These are phyloP conservation scores for Melanchra persicariae DNA, from an alignment of 2,888 invertebrate species.

Conservation along the genomic window DNA sequence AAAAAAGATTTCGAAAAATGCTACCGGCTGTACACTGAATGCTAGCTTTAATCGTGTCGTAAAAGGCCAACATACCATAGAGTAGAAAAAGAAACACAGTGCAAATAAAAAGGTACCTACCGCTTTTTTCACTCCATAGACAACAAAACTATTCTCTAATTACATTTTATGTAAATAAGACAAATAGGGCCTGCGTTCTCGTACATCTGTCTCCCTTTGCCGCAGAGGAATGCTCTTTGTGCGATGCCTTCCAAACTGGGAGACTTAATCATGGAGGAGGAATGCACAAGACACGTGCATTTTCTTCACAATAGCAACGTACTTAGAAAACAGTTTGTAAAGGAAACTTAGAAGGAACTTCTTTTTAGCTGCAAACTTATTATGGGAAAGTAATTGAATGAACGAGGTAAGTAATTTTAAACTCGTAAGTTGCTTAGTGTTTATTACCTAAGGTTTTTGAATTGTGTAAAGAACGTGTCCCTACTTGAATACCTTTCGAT, in stretches of 20 bases:
- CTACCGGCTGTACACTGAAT: neutral
- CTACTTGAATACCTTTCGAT: too few relatives aligned
- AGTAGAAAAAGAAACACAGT: constrained; percentile 3
- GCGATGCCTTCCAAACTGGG: constrained; percentile 71
- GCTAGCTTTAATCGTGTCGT: neutral
- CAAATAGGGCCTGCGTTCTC: constrained; percentile 57
- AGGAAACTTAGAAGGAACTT: constrained; percentile 7
- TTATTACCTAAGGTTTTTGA: too few relatives aligned
- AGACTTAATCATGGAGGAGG: constrained; percentile 76
- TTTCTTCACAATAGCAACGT: constrained; percentile 42
- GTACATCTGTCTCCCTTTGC: constrained; percentile 64
- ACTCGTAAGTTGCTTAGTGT: too few relatives aligned
- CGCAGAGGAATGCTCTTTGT: constrained; percentile 77
- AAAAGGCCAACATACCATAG: neutral
- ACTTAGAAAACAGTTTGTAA: constrained; percentile 43
- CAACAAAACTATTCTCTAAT: constrained; percentile 40
- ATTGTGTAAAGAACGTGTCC: too few relatives aligned
- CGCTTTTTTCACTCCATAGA: constrained; percentile 15
- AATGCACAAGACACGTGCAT: constrained; percentile 75
- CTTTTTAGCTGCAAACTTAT: neutral
- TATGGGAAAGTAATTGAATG: constrained; percentile 6
- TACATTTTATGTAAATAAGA: constrained; percentile 44
- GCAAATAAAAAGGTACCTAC: constrained; percentile 27
- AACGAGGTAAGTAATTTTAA: neutral
- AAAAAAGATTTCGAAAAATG: neutral